Evolutionary conservation across 2,113 vertebrate genomes (phyloP).

Genomic region (Pan paniscus): DNA sequence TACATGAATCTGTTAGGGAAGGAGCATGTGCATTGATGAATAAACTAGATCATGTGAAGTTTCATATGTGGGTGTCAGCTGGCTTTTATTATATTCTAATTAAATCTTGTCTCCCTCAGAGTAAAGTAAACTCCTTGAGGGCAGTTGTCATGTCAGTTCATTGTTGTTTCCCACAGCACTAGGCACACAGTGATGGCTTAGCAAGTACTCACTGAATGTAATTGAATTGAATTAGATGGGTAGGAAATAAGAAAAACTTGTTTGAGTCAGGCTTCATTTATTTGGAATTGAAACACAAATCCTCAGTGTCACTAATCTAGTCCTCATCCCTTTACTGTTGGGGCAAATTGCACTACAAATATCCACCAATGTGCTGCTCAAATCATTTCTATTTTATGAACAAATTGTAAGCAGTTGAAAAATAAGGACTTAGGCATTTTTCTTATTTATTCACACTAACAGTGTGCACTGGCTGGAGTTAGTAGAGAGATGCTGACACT

Average conservation of each 20-base stretch:
- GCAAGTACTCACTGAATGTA: neutral
- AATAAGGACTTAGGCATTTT: neutral
- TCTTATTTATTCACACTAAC: neutral
- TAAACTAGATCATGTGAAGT: neutral
- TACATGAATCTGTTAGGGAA: neutral
- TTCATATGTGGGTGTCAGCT: neutral
- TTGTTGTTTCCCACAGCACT: neutral
- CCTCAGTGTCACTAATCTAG: neutral
- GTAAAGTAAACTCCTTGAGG: neutral
- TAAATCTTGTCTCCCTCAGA: neutral
- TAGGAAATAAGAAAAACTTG: constrained; percentile 30
- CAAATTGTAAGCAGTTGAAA: neutral
- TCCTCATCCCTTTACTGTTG: neutral
- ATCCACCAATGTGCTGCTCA: neutral
- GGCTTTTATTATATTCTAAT: constrained; percentile 8
- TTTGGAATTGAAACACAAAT: constrained; percentile 40
- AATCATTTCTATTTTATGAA: neutral
- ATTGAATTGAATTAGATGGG: neutral
- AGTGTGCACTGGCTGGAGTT: neutral
- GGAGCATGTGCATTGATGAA: neutral
- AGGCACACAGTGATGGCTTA: neutral
- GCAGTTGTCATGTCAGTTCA: neutral
- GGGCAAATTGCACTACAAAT: neutral
- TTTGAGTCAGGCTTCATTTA: constrained; percentile 32
- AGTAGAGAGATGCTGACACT: no score